Base-by-base conservation (phyloP, 2,797 vertebrate genomes). In the Rhinatrema bivittatum region DNA sequence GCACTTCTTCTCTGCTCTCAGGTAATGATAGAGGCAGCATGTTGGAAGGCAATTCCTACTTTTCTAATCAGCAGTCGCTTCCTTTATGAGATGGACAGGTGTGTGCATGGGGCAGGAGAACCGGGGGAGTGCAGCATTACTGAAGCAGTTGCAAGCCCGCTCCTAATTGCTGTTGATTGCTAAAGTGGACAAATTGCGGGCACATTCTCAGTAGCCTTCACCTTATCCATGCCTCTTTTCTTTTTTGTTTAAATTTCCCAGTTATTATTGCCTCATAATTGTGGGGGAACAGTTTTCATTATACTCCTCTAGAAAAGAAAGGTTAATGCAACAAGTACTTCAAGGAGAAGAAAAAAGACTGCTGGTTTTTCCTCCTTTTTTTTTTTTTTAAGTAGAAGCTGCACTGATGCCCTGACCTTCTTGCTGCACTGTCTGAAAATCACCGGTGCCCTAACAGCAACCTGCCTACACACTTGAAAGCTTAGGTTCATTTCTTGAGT, bases 371-470 rank as follows among this genome's bases (percentile, higher is more conserved):
- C 47, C 56, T 66, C 38, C 53, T 52, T 55, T 38, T 24, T 16
- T 46, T 30, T 13, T 53, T 61, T 66, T 39, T 55, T 16, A 44
- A 56, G 22, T 53, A 52, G 60, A 62, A 50, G 42, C 53, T 2
- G 18, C 19, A 34, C 10, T 48, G 32, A 12, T 23, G 20, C 33
- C 55, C 35, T 64, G 70, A 70, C 63, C 63, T 47, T 50, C 22
- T 25, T 48, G 36, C 25, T 44, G 29, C 36, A 46, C 46, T 42
- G 37, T 40, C 49, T 27, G 29, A 55, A 64, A 57, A 54, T 52
- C 53, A 63, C 25, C 46, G 43, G 61, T 57, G 62, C 53, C 58
- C 66, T 63, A 57, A 60, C 68, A 63, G 65, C 63, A 42, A 60
- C 44, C 15, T 49, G 39, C 19, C 56, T 68, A 41, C 33, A 57